phyloP scores from a whole-genome alignment of 2,888 invertebrate species.

The Argynnis bischoffii region DNA sequence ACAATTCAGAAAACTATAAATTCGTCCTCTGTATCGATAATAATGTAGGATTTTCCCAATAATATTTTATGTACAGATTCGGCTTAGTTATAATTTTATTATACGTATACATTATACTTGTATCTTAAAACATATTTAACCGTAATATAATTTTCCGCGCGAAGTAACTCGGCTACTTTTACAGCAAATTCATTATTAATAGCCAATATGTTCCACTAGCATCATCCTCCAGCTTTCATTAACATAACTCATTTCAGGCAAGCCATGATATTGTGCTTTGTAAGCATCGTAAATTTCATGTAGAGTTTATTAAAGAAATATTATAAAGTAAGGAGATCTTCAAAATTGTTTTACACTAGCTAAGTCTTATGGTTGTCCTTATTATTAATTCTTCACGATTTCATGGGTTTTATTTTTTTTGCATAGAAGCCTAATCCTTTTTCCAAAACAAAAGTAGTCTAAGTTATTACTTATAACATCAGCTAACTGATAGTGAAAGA shows the following conservation, averaged over 20 bases:
- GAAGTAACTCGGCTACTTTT: conserved; percentile 23
- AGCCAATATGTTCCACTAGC: conserved; percentile 61
- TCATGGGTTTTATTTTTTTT: no score
- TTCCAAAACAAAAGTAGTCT: no score
- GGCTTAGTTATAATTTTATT: no score
- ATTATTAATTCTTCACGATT: neutral
- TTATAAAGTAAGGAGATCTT: conserved; percentile 6
- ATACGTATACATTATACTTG: neutral
- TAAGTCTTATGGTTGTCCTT: neutral
- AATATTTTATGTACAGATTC: no score
- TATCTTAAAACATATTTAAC: conserved; percentile 3
- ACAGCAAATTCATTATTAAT: conserved; percentile 55
- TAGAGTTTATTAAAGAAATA: conserved; percentile 30
- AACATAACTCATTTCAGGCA: conserved; percentile 57
- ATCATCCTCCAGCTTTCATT: conserved; percentile 53
- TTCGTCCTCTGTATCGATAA: no score
- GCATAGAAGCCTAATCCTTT: no score
- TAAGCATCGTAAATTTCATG: conserved; percentile 36
- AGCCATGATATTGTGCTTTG: conserved; percentile 45
- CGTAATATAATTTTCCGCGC: conserved; percentile 23
- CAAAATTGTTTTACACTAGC: neutral
- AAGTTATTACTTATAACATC: no score
- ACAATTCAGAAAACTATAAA: no score
- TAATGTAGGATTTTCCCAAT: no score
- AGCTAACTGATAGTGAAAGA: no score